Base-by-base conservation (phyloP, 2,113 vertebrate species). In the Gavialis gangeticus region DNA sequence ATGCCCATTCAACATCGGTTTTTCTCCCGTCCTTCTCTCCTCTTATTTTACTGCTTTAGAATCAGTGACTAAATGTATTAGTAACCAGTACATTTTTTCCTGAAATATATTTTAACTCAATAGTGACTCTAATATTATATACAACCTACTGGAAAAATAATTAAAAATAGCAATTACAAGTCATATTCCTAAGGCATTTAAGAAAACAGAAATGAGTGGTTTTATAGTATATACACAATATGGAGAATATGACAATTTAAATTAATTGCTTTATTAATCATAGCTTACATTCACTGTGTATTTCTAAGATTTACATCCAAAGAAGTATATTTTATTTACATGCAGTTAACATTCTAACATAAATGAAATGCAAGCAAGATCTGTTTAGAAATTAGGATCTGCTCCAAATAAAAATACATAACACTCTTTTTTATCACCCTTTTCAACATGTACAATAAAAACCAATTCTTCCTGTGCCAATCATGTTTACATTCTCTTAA, bases 261-360 rank as follows among this genome's bases (percentile, higher is more conserved):
- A 95, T 97, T 97, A 98, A 88, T 94, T 89, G 69, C 84, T 95
- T 98, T 97, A 98, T 98, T 98, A 97, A 95, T 69, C 84, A 46
- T 90, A 96, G 84, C 79, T 96, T 96, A 96, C 84, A 92, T 90
- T 91, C 95, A 95, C 66, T 89, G 93, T 82, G 95, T 88, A 88
- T 95, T 95, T 97, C 94, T 95, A 97, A 97, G 96, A 98, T 97
- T 98, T 97, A 98, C 97, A 98, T 89, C 93, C 91, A 75, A 93
- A 96, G 77, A 88, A 87, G 80, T 92, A 6, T 34, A 89, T 46
- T 79, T 95, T 97, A 98, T 98, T 96, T 98, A 98, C 98, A 98
- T 4, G 83, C 88, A 82, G 62, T 62, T 94, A 90, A 94, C 76
- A 93, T 91, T 84, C 88, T 82, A 91, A 94, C 90, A 78, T 64